These are phyloP conservation scores for Lithophane leautieri DNA, from an alignment of 2,888 invertebrate species.

Conservation along the genomic window DNA sequence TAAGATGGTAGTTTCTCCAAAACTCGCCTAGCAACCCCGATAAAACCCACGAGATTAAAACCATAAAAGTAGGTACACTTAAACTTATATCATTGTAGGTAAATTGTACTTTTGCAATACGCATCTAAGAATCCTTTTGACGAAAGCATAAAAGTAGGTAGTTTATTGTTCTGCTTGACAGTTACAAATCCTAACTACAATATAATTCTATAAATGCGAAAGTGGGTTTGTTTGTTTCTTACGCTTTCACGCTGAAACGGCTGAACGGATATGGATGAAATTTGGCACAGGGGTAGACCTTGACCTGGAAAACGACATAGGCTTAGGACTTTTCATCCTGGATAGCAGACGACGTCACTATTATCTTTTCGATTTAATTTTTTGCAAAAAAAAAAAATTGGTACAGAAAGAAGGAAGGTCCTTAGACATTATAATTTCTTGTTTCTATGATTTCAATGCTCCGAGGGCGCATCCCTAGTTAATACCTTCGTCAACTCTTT, in stretches of 20 bases:
- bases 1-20: constrained; percentile 9
- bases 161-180: background rate
- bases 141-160: background rate
- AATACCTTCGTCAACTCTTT: constrained; percentile 7
- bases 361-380: too few relatives aligned
- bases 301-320: too few relatives aligned
- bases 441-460: constrained; percentile 4
- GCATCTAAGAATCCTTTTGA: background rate
- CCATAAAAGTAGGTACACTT: constrained; percentile 28
- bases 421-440: constrained; percentile 25
- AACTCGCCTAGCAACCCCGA: constrained; percentile 24
- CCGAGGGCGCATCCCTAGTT: background rate
- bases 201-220: too few relatives aligned
- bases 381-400: background rate
- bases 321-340: too few relatives aligned
- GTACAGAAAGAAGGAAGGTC: too few relatives aligned
- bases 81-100: constrained; percentile 26
- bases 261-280: too few relatives aligned
- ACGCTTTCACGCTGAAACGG: too few relatives aligned
- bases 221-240: too few relatives aligned
- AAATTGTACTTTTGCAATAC: constrained; percentile 20
- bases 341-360: too few relatives aligned
- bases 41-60: constrained; percentile 44
- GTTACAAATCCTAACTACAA: too few relatives aligned
- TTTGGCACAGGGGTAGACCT: too few relatives aligned